Evolutionary conservation across 2,113 vertebrate genomes (phyloP).

Genomic region (Rhinichthys klamathensis): DNA sequence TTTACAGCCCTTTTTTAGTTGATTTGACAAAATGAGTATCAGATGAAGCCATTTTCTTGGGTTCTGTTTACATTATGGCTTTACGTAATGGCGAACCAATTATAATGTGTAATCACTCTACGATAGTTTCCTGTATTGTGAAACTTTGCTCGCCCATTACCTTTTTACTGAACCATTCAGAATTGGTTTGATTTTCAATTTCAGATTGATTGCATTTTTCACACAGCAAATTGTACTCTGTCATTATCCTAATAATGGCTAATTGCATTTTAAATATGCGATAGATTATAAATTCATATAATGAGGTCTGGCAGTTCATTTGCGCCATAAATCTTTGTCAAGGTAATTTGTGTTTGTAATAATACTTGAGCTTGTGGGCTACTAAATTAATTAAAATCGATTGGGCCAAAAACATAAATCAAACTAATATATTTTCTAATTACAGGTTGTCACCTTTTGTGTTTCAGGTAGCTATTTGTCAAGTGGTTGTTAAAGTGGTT

Average conservation of each 20-base stretch:
- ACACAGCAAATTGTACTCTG: constrained; percentile 66
- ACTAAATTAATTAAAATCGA: constrained; percentile 75
- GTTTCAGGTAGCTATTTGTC: constrained; percentile 62
- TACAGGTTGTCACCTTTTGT: constrained; percentile 64
- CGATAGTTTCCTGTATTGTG: constrained; percentile 59
- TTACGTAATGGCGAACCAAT: constrained; percentile 56
- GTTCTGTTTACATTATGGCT: constrained; percentile 5
- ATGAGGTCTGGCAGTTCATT: constrained; percentile 72
- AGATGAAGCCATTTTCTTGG: constrained; percentile 15
- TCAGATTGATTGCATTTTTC: constrained; percentile 60
- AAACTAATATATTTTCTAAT: constrained; percentile 70
- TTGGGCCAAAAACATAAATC: constrained; percentile 73
- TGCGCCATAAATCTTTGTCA: constrained; percentile 74
- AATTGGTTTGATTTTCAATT: constrained; percentile 65
- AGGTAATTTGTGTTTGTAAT: constrained; percentile 71
- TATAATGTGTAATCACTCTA: constrained; percentile 61
- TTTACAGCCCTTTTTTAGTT: constrained; percentile 11
- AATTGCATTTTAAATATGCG: constrained; percentile 80
- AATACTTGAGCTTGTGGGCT: constrained; percentile 70
- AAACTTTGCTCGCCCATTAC: constrained; percentile 57
- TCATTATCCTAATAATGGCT: constrained; percentile 75
- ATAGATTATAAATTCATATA: constrained; percentile 75
- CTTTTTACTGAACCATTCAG: constrained; percentile 54
- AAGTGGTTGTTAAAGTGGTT: constrained; percentile 26
- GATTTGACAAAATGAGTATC: constrained; percentile 2